Evolutionary conservation across 1,140 invertebrate genomes (phyloP), one percentile per base, ranked within the genome.

Genomic region (Sycophila sp.): DNA sequence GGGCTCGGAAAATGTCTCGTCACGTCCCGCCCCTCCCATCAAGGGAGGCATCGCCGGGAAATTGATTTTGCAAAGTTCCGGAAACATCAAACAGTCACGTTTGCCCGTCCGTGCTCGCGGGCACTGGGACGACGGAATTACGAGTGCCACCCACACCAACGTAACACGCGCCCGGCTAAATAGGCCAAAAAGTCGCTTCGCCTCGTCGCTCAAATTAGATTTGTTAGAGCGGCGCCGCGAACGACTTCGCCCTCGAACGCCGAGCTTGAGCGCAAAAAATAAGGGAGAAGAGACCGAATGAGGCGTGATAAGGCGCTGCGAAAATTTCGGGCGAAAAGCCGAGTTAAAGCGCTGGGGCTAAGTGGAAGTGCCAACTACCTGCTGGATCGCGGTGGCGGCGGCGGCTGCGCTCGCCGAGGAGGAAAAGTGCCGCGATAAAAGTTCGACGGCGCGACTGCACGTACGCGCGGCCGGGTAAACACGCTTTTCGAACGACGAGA

Each of bases 351-450:
- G 4, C 7, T 26, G 51, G n/a, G 24, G 51, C 22, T 66, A 32
- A 55, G 34, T 58, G 17, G 32, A 60, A 68, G 56, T 38, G 32
- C 66, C 66, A 68, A 68, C 66, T 68, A 68, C 56, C 55, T 68
- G 55, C 66, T 51, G 56, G 32, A 68, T 68, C 40, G 53, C n/a
- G 24, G 28, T 26, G 28, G 30, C 47, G 47, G n/a, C n/a, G n/a
- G 42, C 42, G 26, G 63, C 30, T n/a, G n/a, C n/a, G n/a, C n/a
- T 55, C 30, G 42, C 13, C n/a, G 15, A 28, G 26, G 47, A 55
- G 63, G 63, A 66, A 67, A 67, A 56, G 10, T 67, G 38, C 38
- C 34, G 28, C 30, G 53, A 67, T 58, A 58, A 58, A n/a, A 58
- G 40, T 67, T 67, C 53, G 40, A 67, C 28, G 13, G 22, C 11